Evolutionary conservation across 2,797 vertebrate genomes (phyloP).

Genomic region (Ctenopoma kingsleyae): DNA sequence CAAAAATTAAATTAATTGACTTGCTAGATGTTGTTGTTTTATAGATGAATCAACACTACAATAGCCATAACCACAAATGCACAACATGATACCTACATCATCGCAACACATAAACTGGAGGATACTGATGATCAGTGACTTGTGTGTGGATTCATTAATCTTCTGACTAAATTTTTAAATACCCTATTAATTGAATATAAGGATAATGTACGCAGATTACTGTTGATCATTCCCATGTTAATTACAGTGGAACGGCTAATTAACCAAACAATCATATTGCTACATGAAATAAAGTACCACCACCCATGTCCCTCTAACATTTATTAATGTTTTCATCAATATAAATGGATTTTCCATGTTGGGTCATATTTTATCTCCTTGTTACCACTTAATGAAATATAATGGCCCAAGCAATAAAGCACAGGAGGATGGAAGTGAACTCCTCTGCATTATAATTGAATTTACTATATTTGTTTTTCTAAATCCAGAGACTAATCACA

Average conservation of each 20-base stretch:
- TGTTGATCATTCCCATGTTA: conserved; percentile 67
- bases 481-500: conserved; percentile 74
- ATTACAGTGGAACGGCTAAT: conserved; percentile 67
- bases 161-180: conserved; percentile 38
- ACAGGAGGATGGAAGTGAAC: conserved; percentile 51
- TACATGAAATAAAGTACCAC: conserved; percentile 52
- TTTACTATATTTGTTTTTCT: conserved; percentile 65
- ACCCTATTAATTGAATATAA: conserved; percentile 50
- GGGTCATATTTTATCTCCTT: conserved; percentile 48
- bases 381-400: conserved; percentile 66
- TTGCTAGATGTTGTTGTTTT: conserved; percentile 5
- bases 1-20: conserved; percentile 30
- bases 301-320: conserved; percentile 50
- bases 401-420: conserved; percentile 57
- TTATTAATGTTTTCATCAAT: conserved; percentile 75
- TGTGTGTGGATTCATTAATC: conserved; percentile 36
- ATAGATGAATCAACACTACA: conserved; percentile 4
- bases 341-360: conserved; percentile 64
- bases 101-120: conserved; percentile 24
- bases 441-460: conserved; percentile 65
- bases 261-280: conserved; percentile 58
- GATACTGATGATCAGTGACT: conserved; percentile 40
- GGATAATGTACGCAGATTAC: conserved; percentile 46
- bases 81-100: conserved; percentile 16
- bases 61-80: conserved; percentile 5